A percentile compares a stretch with the other conserved stretches of the same genome.
Conservation (phyloP, 2,797 vertebrate species). For the Calcarius lapponicus region DNA sequence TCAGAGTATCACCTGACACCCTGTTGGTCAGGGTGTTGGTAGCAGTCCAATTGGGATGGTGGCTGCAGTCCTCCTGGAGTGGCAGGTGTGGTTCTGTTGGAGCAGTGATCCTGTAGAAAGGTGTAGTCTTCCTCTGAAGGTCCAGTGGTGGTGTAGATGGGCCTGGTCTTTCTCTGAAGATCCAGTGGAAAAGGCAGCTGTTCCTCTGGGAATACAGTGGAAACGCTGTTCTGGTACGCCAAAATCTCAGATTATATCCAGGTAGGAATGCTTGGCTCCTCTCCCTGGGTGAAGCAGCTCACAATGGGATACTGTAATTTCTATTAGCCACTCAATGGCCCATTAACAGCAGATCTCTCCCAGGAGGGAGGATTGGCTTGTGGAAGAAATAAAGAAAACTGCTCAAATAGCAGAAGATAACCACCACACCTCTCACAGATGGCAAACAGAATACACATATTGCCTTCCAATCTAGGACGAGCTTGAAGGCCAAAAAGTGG, state of each 20-base stretch:
- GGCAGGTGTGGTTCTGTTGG: background rate
- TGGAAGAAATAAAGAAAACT: background rate
- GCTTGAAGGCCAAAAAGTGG: background rate
- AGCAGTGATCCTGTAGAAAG: background rate
- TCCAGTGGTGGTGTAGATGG: background rate
- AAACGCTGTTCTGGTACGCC: background rate
- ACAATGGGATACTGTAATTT: background rate
- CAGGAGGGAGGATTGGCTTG: background rate
- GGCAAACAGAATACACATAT: background rate
- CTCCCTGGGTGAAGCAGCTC: background rate
- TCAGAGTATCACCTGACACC: background rate
- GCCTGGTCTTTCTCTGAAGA: background rate
- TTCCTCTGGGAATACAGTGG: background rate
- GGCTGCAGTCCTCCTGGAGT: background rate
- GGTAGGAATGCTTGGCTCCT: background rate
- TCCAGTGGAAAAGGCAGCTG: background rate
- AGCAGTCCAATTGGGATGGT: background rate
- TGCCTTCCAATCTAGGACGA: background rate
- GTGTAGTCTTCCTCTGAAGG: background rate
- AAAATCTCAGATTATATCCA: background rate
- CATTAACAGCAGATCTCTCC: background rate
- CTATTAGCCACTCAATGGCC: background rate
- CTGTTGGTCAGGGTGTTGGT: background rate
- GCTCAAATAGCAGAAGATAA: background rate
- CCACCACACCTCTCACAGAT: background rate